These are phyloP conservation scores for Collichthys lucidus DNA, from an alignment of 2,113 vertebrate species.

Conservation along the genomic window DNA sequence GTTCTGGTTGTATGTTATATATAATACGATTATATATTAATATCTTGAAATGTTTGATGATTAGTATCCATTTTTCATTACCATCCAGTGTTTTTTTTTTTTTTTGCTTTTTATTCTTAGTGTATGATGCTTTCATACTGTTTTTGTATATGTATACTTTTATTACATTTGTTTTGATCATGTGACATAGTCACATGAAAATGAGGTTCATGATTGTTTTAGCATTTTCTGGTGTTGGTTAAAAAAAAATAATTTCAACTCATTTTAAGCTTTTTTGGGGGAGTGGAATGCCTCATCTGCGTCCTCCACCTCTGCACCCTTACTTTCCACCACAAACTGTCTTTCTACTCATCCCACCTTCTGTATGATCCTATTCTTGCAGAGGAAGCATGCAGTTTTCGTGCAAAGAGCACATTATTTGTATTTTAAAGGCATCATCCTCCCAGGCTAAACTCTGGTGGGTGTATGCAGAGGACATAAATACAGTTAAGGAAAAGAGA, in stretches of 20 bases:
- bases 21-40: neutral
- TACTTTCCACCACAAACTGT: conserved; percentile 2
- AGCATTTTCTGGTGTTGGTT: neutral
- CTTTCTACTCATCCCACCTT: neutral
- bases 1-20: neutral
- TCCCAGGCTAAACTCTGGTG: conserved; percentile 5
- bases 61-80: no score
- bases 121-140: neutral
- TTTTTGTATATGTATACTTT: neutral
- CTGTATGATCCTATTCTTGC: neutral
- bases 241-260: neutral
- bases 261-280: neutral
- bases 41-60: neutral
- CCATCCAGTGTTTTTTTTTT: no score
- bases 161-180: neutral
- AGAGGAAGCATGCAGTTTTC: conserved; percentile 6
- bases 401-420: conserved; percentile 58
- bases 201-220: no score
- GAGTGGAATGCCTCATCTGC: neutral
- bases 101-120: no score
- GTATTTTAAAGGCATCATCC: neutral
- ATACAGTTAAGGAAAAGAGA: conserved; percentile 36
- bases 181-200: neutral
- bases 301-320: conserved; percentile 2
- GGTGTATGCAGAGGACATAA: conserved; percentile 31